Evolutionary conservation across 2,113 vertebrate species (phyloP).

Genomic region (Alosa alosa): DNA sequence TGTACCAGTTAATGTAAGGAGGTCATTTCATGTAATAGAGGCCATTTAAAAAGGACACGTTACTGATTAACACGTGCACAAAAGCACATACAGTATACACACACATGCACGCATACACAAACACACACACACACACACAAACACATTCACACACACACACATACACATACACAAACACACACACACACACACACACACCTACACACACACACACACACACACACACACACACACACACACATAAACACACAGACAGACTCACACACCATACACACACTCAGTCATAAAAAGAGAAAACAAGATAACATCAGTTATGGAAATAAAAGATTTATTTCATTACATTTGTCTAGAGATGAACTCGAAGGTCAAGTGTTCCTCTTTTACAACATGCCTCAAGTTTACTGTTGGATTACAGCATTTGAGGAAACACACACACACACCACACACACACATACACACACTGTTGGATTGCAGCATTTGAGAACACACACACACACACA

Average conservation of each 20-base stretch:
- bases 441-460: no score
- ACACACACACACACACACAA: neutral
- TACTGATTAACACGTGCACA: no score
- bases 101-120: no score
- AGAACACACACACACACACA: no score
- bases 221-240: conserved; percentile 9
- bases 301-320: neutral
- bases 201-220: neutral
- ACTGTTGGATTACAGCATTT: neutral
- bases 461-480: no score
- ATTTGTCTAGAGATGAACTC: neutral
- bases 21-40: no score
- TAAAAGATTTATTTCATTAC: neutral
- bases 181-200: conserved; percentile 20
- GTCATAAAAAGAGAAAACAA: neutral
- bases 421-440: no score
- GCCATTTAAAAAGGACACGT: no score
- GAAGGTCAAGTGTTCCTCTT: neutral
- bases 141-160: conserved; percentile 5
- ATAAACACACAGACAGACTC: neutral
- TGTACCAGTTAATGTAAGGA: no score
- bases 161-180: conserved; percentile 10
- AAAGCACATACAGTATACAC: no score
- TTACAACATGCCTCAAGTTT: neutral
- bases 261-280: neutral